These are phyloP conservation scores for Andrena marginata DNA, from an alignment of 2,888 invertebrate species.

Conservation along the genomic window DNA sequence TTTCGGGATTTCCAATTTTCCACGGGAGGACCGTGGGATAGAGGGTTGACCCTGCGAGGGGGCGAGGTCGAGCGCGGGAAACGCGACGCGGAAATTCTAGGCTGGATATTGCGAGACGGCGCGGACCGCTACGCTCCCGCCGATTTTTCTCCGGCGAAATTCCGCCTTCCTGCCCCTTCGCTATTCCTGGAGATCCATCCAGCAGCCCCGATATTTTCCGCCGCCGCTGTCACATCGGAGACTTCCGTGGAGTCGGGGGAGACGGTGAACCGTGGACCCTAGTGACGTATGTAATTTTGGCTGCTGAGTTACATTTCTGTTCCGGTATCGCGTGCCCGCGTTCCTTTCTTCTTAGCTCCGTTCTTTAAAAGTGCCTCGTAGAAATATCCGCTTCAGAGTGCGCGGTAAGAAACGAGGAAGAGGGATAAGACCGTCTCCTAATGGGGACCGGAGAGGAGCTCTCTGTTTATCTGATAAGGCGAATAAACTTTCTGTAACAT, in stretches of 20 bases:
- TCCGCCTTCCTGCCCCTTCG: background rate
- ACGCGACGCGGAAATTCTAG: conserved; percentile 19
- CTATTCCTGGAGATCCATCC: background rate
- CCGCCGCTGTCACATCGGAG: background rate
- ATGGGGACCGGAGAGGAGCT: too few species aligned
- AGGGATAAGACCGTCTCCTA: too few species aligned
- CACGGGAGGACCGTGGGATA: background rate
- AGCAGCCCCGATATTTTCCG: background rate
- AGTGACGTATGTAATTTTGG: too few species aligned
- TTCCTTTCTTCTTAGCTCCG: too few species aligned
- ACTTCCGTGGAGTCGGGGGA: too few species aligned
- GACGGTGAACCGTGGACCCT: background rate
- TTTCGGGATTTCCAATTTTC: conserved; percentile 39
- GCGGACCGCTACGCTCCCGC: background rate
- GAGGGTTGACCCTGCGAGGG: background rate
- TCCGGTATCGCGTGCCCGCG: too few species aligned
- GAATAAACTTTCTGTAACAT: too few species aligned
- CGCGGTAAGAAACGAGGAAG: too few species aligned
- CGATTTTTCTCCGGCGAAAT: conserved; percentile 24
- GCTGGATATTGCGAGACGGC: conserved; percentile 30
- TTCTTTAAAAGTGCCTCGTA: too few species aligned
- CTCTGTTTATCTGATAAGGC: too few species aligned
- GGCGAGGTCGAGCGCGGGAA: background rate
- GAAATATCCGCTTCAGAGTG: too few species aligned
- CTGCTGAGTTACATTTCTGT: too few species aligned